These are phyloP conservation scores for Metellina segmentata DNA, from an alignment of 2,888 invertebrate genomes.

Conservation along the genomic window DNA sequence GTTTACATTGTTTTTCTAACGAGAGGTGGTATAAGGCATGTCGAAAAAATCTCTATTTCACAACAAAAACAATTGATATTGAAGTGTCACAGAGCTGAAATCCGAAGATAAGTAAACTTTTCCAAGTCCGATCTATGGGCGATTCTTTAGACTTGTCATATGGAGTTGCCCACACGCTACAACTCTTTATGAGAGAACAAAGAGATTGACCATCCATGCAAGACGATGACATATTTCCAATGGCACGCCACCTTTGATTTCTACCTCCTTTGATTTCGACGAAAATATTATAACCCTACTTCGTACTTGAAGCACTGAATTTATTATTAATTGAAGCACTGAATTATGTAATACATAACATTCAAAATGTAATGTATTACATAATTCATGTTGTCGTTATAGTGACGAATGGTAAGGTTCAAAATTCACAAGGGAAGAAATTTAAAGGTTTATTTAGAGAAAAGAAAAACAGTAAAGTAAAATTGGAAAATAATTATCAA, in stretches of 20 bases:
- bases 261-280: neutral
- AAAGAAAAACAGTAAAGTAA: too few species aligned
- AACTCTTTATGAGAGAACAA: constrained; percentile 19
- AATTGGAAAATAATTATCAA: too few species aligned
- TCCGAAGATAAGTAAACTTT: constrained; percentile 7
- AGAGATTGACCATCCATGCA: constrained; percentile 35
- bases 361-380: too few species aligned
- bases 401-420: too few species aligned
- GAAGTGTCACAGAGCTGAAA: neutral
- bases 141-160: constrained; percentile 59
- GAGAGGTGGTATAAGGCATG: neutral
- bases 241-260: neutral
- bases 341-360: too few species aligned
- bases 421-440: too few species aligned
- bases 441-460: too few species aligned
- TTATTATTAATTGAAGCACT: too few species aligned
- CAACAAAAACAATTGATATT: constrained; percentile 33
- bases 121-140: constrained; percentile 13
- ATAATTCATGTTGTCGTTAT: too few species aligned
- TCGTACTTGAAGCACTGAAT: too few species aligned
- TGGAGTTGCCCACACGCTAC: constrained; percentile 26
- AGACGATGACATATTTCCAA: constrained; percentile 26
- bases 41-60: constrained; percentile 18
- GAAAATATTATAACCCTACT: too few species aligned
- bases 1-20: constrained; percentile 11